phyloP scores from a whole-genome alignment of 1,140 invertebrate genomes.

The Drosophila tropicalis region DNA sequence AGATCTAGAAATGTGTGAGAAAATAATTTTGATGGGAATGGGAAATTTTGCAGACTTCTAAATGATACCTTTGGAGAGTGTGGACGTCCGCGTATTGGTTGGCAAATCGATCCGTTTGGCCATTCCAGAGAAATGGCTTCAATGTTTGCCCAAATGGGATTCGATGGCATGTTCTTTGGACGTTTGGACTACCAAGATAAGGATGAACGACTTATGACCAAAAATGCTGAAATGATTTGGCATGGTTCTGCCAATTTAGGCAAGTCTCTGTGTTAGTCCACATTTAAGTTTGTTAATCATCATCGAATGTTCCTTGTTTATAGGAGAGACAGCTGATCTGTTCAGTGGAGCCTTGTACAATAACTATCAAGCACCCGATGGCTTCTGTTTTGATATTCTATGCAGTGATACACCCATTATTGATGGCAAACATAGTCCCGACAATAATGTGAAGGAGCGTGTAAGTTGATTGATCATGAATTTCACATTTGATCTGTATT shows the following conservation, averaged over 20 bases:
- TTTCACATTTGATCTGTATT: constrained; percentile 1
- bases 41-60: constrained; percentile 82
- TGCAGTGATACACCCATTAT: constrained; percentile 93
- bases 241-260: constrained; percentile 65
- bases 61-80: constrained; percentile 93
- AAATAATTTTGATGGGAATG: not conserved
- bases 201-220: constrained; percentile 84
- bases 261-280: not conserved
- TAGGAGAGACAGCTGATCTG: constrained; percentile 84
- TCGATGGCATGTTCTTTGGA: constrained; percentile 94
- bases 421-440: constrained; percentile 88
- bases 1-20: not conserved
- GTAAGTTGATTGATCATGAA: constrained; percentile 82
- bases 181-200: constrained; percentile 96
- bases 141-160: constrained; percentile 92
- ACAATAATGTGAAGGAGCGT: constrained; percentile 88
- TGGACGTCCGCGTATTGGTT: constrained; percentile 91
- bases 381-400: constrained; percentile 95
- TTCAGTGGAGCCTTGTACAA: constrained; percentile 91
- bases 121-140: constrained; percentile 94
- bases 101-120: constrained; percentile 98
- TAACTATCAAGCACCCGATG: constrained; percentile 91
- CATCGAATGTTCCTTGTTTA: not conserved
- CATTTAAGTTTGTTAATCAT: not conserved
- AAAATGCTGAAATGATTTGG: constrained; percentile 85